Conservation (phyloP, 2,888 invertebrate genomes). For the Sarcophaga variegata region DNA sequence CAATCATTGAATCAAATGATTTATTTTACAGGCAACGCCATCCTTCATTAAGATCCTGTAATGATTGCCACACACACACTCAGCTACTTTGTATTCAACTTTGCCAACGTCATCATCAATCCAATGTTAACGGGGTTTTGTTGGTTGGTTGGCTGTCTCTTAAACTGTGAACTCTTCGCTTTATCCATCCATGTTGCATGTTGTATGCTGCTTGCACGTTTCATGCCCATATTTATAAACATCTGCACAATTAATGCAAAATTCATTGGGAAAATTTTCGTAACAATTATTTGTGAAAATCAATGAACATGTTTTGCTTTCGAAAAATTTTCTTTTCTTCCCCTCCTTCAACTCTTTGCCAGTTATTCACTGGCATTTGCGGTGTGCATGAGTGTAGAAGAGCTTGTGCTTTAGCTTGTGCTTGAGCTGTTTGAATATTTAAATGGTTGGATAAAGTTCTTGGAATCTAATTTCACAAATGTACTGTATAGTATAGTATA, state of each 20-base stretch:
- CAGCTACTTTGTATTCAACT: neutral
- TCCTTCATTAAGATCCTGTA: neutral
- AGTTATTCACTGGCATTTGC: neutral
- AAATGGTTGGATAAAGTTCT: conserved; percentile 58
- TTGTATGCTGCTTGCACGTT: neutral
- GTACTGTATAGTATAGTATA: conserved; percentile 35
- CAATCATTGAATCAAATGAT: conserved; percentile 29
- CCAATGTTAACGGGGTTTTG: neutral
- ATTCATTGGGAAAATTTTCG: conserved; percentile 38
- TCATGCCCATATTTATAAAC: neutral
- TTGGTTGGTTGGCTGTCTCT: neutral
- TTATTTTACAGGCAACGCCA: conserved; percentile 6
- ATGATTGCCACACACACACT: conserved; percentile 29
- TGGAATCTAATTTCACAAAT: conserved; percentile 61
- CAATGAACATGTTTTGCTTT: conserved; percentile 38
- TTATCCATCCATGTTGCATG: neutral
- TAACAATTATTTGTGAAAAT: conserved; percentile 54
- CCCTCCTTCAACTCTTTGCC: no score
- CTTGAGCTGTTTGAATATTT: conserved; percentile 11
- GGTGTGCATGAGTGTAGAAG: neutral
- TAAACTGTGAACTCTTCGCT: neutral
- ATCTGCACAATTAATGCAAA: conserved; percentile 18
- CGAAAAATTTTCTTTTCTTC: conserved; percentile 8
- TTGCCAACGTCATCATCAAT: neutral
- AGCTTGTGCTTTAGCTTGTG: neutral